These are phyloP conservation scores for Xylophagus ater DNA, from an alignment of 2,888 invertebrate genomes.

Conservation along the genomic window DNA sequence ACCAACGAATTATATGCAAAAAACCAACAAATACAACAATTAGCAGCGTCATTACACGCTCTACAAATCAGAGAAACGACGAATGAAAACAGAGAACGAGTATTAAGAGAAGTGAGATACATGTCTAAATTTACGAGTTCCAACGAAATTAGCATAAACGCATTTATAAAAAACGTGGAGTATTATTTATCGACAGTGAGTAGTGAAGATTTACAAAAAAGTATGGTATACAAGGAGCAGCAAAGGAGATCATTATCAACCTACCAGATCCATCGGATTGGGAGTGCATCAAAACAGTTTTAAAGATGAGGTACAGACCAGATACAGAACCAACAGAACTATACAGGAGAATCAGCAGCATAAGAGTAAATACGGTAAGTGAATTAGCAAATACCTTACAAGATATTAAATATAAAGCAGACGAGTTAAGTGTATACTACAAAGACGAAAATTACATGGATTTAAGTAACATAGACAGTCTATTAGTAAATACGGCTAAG, in stretches of 20 bases:
- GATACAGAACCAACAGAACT: slow-evolving; percentile 5
- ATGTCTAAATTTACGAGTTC: too few species aligned
- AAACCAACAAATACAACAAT: too few species aligned
- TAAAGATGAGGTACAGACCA: slow-evolving; percentile 2
- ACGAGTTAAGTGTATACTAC: slow-evolving; percentile 13
- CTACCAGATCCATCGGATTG: background rate
- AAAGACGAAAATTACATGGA: slow-evolving; percentile 8
- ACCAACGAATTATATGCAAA: too few species aligned
- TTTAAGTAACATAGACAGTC: slow-evolving; percentile 8
- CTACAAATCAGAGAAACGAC: too few species aligned
- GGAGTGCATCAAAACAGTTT: background rate
- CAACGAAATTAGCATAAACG: too few species aligned
- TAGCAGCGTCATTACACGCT: too few species aligned
- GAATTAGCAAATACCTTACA: slow-evolving; percentile 12
- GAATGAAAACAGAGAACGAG: too few species aligned
- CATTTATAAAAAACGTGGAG: too few species aligned
- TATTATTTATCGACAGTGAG: too few species aligned
- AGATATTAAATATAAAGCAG: slow-evolving; percentile 14
- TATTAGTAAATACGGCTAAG: slow-evolving; percentile 10
- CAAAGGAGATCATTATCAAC: slow-evolving; percentile 1
- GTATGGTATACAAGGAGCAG: slow-evolving; percentile 6
- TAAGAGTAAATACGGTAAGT: slow-evolving; percentile 11
- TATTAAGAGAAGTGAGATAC: too few species aligned
- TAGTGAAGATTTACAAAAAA: too few species aligned
- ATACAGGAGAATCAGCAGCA: slow-evolving; percentile 1